Base-by-base conservation (phyloP, 2,888 invertebrate genomes). In the Chironomus tentans region DNA sequence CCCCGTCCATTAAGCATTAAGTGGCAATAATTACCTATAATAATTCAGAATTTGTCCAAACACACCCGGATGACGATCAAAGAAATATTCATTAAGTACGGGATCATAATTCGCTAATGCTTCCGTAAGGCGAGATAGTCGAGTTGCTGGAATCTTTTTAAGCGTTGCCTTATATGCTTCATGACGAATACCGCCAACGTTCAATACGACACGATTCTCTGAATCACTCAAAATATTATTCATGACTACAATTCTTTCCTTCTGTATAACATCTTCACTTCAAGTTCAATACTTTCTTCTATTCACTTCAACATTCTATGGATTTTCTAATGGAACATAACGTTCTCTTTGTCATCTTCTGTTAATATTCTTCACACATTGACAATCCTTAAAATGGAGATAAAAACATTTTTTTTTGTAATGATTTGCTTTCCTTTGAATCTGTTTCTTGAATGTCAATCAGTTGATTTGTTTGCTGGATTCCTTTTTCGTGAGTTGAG, bases 31-130 rank as follows among this genome's bases (percentile, higher is more conserved):
- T 83, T 81, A 89, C 90, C 90, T 88, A 85, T 94, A 94, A 83
- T 94, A 94, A 84, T 94, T 94, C 79, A 95, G 88, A 79, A 93
- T 92, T 84, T 94, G 94, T 28, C 92, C 92, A 82, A 94, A 94
- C 15, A 95, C 94, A n/a, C 93, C 93, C 4, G 94, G 94, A 85
- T 94, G 94, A 70, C 92, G 85, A 84, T 92, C 93, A 83, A 94
- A 94, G 85, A 92, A 93, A 84, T 93, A 95, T 84, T 95, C 94
- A 84, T 95, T 94, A 79, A 94, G 88, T 70, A 94, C 89, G 3
- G 93, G 93, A 85, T 95, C 94, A 84, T 94, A 95, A 85, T 95
- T 94, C 79, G 93, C 93, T 79, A 94, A 86, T 6, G 92, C 93
- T 81, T 95, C 94, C 13, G 92, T 92, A 79, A 95, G 86, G 77